These are phyloP conservation scores for Paramisgurnus dabryanus DNA, from an alignment of 2,113 vertebrate genomes.

Conservation along the genomic window DNA sequence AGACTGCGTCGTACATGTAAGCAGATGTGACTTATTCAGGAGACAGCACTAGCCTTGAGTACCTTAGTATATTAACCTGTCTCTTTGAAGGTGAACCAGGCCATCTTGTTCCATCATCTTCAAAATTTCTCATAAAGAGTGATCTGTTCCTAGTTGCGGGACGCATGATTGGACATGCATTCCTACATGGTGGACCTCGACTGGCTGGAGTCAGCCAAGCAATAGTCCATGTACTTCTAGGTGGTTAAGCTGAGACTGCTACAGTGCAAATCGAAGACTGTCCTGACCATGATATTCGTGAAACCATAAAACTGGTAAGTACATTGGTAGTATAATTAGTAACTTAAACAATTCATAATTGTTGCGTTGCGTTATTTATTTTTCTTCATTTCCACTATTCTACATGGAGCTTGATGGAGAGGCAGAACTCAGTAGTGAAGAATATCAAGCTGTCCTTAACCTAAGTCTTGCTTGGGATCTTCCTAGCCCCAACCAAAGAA, in stretches of 20 bases:
- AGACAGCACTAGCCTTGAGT: too few relatives aligned
- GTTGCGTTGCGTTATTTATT: too few relatives aligned
- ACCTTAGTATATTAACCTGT: not conserved
- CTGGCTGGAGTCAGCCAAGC: not conserved
- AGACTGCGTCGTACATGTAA: not conserved
- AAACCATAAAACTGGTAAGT: too few relatives aligned
- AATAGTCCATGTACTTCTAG: not conserved
- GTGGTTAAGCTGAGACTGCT: not conserved
- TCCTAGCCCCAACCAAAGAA: constrained; percentile 22
- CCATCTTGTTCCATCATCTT: constrained; percentile 2
- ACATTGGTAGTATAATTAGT: too few relatives aligned
- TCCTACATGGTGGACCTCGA: not conserved
- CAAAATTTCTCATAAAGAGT: constrained; percentile 1
- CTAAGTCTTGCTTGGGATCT: constrained; percentile 19
- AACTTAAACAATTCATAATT: too few relatives aligned
- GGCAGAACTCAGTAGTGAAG: too few relatives aligned
- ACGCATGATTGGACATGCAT: constrained; percentile 3
- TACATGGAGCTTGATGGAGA: too few relatives aligned
- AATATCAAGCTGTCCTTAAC: too few relatives aligned
- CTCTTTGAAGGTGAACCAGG: constrained; percentile 15
- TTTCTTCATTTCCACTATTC: too few relatives aligned
- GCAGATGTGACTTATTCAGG: too few relatives aligned
- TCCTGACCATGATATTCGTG: constrained; percentile 1
- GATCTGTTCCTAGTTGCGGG: not conserved
- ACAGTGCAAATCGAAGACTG: constrained; percentile 1